Conservation (phyloP, 2,113 vertebrate genomes). For the Scolopax mira region DNA sequence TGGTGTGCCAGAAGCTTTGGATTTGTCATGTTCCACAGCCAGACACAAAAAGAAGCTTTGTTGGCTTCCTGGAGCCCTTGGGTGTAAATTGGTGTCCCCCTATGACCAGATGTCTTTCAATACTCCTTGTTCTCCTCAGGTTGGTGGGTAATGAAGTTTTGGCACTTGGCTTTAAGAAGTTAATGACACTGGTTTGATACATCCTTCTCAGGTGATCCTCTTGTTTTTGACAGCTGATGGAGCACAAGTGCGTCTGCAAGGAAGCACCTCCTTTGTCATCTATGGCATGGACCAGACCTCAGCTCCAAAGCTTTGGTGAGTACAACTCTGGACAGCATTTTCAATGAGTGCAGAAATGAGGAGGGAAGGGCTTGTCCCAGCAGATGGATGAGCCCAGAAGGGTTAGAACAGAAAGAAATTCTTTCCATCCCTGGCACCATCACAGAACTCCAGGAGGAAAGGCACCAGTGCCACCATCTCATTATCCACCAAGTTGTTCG, state of each 20-base stretch:
- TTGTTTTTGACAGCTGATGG: neutral
- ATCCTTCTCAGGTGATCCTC: neutral
- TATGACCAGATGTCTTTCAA: neutral
- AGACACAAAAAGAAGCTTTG: neutral
- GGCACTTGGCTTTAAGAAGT: neutral
- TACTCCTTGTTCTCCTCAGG: neutral
- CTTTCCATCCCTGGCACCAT: neutral
- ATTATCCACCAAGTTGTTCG: neutral
- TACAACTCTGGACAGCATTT: neutral
- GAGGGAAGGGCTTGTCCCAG: neutral
- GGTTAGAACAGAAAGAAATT: neutral
- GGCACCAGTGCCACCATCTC: neutral
- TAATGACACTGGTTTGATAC: neutral
- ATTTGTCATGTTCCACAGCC: neutral
- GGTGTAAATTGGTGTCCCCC: neutral
- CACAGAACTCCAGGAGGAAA: neutral
- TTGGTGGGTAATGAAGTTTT: neutral
- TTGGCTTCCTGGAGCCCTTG: neutral
- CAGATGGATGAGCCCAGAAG: neutral
- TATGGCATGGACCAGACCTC: neutral
- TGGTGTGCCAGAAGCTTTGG: neutral
- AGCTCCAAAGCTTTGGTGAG: neutral
- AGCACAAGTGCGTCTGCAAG: neutral
- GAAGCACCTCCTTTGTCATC: fast-evolving
- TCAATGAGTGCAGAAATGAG: neutral